Conservation (phyloP, 2,888 invertebrate genomes). For the Galerucella nymphaeae region DNA sequence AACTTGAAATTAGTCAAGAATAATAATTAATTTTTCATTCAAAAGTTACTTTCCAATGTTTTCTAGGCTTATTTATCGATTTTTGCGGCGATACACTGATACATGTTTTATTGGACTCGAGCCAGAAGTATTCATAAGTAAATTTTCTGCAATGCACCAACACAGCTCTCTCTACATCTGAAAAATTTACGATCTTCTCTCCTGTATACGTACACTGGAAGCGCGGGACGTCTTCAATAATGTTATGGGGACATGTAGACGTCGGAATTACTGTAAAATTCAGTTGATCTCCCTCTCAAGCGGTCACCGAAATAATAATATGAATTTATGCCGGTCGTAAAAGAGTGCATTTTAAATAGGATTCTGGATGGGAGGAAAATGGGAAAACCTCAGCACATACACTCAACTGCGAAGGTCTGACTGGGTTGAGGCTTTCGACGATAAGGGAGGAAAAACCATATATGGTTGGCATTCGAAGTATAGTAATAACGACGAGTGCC, state of each 20-base stretch:
- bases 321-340: not conserved
- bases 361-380: not conserved
- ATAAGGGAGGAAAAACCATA: too few species aligned
- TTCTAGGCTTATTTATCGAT: constrained; percentile 5
- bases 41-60: not conserved
- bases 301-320: not conserved
- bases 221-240: constrained; percentile 8
- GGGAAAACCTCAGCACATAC: too few species aligned
- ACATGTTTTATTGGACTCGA: constrained; percentile 61
- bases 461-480: too few species aligned
- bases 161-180: constrained; percentile 58
- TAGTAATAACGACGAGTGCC: too few species aligned
- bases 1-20: too few species aligned
- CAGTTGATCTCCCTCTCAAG: not conserved
- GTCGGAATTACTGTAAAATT: constrained; percentile 4
- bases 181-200: constrained; percentile 59
- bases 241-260: not conserved
- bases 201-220: constrained; percentile 5
- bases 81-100: constrained; percentile 45
- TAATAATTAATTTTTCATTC: too few species aligned
- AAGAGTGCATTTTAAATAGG: not conserved
- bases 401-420: too few species aligned
- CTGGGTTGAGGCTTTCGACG: too few species aligned
- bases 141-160: constrained; percentile 64
- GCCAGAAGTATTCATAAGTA: constrained; percentile 65